These are phyloP conservation scores for Macaria notata DNA, from an alignment of 2,888 invertebrate genomes.

Conservation along the genomic window DNA sequence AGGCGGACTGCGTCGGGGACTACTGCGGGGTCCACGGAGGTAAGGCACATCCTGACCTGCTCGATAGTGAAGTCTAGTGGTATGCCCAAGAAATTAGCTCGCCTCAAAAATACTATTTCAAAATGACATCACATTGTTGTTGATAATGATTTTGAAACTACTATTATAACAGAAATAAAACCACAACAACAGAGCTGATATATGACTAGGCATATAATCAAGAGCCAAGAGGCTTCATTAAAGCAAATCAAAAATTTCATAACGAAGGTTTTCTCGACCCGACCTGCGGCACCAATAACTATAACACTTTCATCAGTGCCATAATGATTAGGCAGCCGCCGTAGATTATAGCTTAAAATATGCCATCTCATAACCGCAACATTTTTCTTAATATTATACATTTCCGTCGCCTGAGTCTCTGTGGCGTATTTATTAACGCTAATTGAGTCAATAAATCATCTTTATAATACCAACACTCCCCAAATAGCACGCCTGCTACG, in stretches of 20 bases:
- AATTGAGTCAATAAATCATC: constrained; percentile 46
- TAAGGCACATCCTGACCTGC: constrained; percentile 36
- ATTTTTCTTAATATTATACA: constrained; percentile 44
- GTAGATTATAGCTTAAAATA: constrained; percentile 36
- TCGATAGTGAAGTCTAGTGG: no score
- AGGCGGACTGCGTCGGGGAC: constrained; percentile 75
- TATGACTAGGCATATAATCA: no score
- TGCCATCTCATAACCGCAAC: constrained; percentile 40
- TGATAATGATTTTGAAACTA: no score
- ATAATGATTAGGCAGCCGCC: constrained; percentile 26
- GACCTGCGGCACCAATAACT: constrained; percentile 12
- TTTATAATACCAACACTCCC: constrained; percentile 37
- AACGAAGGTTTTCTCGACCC: constrained; percentile 12
- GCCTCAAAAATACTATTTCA: no score
- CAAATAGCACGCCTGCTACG: constrained; percentile 39
- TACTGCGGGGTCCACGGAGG: constrained; percentile 78
- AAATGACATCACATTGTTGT: no score
- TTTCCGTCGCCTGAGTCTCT: constrained; percentile 38
- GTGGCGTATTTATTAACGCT: constrained; percentile 42
- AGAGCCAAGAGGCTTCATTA: not conserved
- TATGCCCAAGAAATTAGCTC: no score
- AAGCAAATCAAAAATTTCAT: constrained; percentile 10
- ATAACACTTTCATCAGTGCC: constrained; percentile 30
- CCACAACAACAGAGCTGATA: no score
- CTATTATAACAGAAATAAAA: not conserved